Evolutionary conservation across 2,113 vertebrate genomes (phyloP), one percentile per base, ranked within the genome.

Genomic region (Baryphthengus martii): DNA sequence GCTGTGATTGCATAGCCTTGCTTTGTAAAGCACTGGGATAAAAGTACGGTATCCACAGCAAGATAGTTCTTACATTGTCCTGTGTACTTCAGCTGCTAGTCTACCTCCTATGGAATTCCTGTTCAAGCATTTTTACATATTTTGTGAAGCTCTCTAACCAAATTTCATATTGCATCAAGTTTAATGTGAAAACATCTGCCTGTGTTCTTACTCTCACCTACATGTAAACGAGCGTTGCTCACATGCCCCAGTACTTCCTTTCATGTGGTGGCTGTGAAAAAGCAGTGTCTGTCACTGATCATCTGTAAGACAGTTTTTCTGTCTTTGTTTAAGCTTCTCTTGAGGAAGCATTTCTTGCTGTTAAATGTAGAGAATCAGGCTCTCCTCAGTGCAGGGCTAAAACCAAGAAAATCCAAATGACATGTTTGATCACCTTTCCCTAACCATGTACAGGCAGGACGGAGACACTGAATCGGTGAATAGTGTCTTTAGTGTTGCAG

Each of bases 51-150:
- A 7, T 50, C 21, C 56, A 25, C 40, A 84, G 10, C 19, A 56
- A 33, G 47, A 9, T 7, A 23, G 23, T n/a, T 42, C 19, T 40
- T 35, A 6, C 0, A 3, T 45, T 53, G 74, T 61, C 40, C 17
- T 23, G 0, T 3, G 0, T 76, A 6, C 25, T 83, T 71, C 3
- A 8, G 3, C n/a, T 80, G 29, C 31, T 76, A 17, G 10, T 40
- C 15, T 16, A 4, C 7, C 3, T 73, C 14, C 40, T 55, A 0
- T 39, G 13, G 16, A 80, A 59, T 45, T 76, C 19, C 13, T 39
- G 11, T 42, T 9, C 9, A 25, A 3, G n/a, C 1, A 8, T 13
- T 66, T 89, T 49, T 49, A 19, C 6, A 0, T 55, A 2, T n/a
- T 75, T 55, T 44, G 0, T 68, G 11, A 53, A 65, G 39, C 7